Evolutionary conservation across 2,113 vertebrate species (phyloP).

Genomic region (Ictalurus punctatus): DNA sequence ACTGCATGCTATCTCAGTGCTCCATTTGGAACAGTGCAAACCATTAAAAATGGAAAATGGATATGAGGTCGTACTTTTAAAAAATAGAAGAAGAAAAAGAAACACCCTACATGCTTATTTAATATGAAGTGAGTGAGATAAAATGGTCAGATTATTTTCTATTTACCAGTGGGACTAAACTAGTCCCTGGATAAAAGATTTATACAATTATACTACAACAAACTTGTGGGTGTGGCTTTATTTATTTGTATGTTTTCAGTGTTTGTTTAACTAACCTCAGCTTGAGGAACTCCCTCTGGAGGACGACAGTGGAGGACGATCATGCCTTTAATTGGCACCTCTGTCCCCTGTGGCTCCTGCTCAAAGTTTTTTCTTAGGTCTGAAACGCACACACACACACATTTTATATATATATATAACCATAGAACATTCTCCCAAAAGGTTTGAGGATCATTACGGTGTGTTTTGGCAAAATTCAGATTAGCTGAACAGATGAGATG

Average conservation of each 20-base stretch:
- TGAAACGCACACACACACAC: constrained; percentile 54
- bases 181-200: neutral
- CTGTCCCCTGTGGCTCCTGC: constrained; percentile 93
- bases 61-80: neutral
- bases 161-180: neutral
- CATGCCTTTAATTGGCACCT: constrained; percentile 96
- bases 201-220: too few relatives aligned
- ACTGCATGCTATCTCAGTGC: neutral
- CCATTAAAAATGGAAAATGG: neutral
- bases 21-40: neutral
- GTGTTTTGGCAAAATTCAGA: too few relatives aligned
- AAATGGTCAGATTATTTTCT: neutral
- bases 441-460: too few relatives aligned
- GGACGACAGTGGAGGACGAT: constrained; percentile 96
- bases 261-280: constrained; percentile 80
- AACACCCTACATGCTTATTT: neutral
- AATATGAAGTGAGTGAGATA: neutral
- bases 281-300: constrained; percentile 91
- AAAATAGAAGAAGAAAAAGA: neutral
- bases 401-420: neutral
- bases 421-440: too few relatives aligned
- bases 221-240: neutral
- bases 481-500: too few relatives aligned
- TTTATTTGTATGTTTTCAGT: neutral
- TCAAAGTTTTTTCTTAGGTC: constrained; percentile 97